Conservation (phyloP, 2,113 vertebrate genomes). For the Notechis scutatus region DNA sequence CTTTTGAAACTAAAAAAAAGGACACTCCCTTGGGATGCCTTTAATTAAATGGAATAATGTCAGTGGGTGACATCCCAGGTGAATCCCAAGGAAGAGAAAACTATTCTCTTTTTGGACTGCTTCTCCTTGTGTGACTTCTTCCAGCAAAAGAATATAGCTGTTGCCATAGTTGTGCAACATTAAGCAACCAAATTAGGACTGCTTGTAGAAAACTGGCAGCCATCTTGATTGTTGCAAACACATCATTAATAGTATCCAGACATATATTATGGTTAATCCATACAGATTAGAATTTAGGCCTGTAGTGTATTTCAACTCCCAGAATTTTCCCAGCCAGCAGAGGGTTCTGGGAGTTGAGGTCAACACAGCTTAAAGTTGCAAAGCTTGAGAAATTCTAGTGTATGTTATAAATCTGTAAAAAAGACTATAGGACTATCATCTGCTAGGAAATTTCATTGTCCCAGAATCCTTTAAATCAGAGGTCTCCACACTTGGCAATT, state of each 20-base stretch:
- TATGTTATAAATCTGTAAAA: neutral
- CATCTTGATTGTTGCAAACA: neutral
- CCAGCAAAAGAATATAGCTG: slow-evolving; percentile 15
- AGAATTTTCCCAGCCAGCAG: neutral
- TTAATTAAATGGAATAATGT: neutral
- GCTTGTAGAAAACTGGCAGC: slow-evolving; percentile 20
- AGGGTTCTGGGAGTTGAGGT: neutral
- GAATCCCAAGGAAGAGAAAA: neutral
- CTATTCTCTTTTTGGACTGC: neutral
- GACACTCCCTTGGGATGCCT: neutral
- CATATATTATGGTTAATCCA: neutral
- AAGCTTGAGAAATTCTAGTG: neutral
- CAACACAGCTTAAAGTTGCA: neutral
- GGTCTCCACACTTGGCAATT: too few relatives aligned
- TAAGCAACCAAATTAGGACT: neutral
- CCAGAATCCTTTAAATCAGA: neutral
- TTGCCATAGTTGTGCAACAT: neutral
- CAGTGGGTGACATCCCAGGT: neutral
- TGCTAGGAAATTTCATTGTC: neutral
- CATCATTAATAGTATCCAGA: neutral
- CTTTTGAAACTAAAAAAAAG: neutral
- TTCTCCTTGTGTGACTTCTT: neutral
- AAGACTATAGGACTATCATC: neutral
- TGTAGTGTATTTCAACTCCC: neutral
- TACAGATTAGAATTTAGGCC: neutral